Evolutionary conservation across 1,140 invertebrate species (phyloP), one percentile per base, ranked within the genome.

Genomic region (Drosophila yakuba): DNA sequence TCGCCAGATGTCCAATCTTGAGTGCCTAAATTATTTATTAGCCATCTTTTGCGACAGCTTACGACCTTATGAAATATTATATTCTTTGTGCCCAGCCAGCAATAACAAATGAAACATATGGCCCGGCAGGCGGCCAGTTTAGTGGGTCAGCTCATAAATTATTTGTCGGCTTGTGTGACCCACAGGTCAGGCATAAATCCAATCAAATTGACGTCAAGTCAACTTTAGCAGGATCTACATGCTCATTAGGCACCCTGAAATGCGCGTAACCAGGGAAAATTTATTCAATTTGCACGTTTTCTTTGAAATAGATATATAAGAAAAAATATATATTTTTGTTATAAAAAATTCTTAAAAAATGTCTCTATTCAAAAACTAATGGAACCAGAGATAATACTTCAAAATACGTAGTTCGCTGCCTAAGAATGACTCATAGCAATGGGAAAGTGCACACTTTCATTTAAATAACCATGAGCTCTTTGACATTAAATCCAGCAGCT

Each of bases 21-120:
- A 86, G 81, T 74, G 82, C 82, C 77, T 85, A 85, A 85, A 85
- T 85, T 85, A 85, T 85, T 85, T 85, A 85, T 85, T 86, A 71
- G 82, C 36, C 81, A 81, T 86, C 79, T 78, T 85, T 78, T 85
- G 82, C 73, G 82, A 85, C 74, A 81, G 78, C 78, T 76, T 81
- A 66, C 77, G 62, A 71, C 74, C 74, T 81, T 74, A 66, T 73
- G 81, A 80, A 80, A 67, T 80, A 74, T 77, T 64, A 66, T 85
- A 80, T 86, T 80, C 71, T 74, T 77, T 69, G 38, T 66, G 52
- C 62, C 41, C 35, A 20, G 58, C 10, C 59, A 52, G 58, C 69
- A 55, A 56, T 71, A 71, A 64, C 58, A 64, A 63, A 64, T 57
- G 69, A 57, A 64, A 44, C 72, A 74, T 57, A 74, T 74, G 72